These are phyloP conservation scores for Willisornis vidua DNA, from an alignment of 2,113 vertebrate genomes.

Conservation along the genomic window DNA sequence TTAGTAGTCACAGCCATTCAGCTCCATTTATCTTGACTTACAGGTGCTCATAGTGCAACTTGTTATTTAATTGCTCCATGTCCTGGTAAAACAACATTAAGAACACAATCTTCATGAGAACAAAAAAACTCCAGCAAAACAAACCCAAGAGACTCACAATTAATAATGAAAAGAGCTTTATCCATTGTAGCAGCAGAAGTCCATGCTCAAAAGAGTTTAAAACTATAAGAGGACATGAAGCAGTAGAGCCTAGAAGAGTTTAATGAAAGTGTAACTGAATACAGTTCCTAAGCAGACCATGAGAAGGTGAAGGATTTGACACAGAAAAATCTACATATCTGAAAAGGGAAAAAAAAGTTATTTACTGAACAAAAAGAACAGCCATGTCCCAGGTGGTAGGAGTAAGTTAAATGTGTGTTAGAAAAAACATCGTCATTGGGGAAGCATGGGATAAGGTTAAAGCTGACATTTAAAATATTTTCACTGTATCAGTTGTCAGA, in stretches of 20 bases:
- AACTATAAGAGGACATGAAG: neutral
- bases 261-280: neutral
- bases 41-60: neutral
- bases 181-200: neutral
- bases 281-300: neutral
- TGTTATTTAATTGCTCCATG: neutral
- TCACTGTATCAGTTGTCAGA: neutral
- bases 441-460: neutral
- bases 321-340: neutral
- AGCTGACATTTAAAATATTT: neutral
- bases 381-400: neutral
- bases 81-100: constrained; percentile 5
- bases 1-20: neutral
- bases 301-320: neutral
- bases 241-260: neutral
- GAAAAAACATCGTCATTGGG: accelerated
- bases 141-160: neutral
- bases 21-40: neutral
- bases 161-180: neutral
- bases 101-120: neutral
- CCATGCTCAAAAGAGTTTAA: neutral
- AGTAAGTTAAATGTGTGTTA: neutral
- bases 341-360: neutral
- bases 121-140: neutral
- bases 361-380: neutral